Base-by-base conservation (phyloP, 2,797 vertebrate genomes). In the Podarcis siculus region DNA sequence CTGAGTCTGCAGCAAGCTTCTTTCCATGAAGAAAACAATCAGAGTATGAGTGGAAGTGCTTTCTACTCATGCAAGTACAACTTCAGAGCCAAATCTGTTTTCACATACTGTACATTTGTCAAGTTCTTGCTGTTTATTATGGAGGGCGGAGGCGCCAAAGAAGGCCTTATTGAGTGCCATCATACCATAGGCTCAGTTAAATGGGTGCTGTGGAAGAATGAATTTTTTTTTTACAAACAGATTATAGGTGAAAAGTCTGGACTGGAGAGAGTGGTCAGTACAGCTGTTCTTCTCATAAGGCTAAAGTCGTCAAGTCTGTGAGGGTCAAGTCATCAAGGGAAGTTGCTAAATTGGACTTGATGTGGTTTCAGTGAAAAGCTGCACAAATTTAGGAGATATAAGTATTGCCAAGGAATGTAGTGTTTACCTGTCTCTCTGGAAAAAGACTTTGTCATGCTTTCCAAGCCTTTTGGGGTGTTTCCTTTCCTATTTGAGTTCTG, bases 401-500 rank as follows among this genome's bases (percentile, higher is more conserved):
- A 27, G 67, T 69, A 69, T 69, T 27, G 30, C 75, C 27, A 78
- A 5, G 82, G 75, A 32, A 32, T 39, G 8, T 39, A 39, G 35
- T 61, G 5, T 21, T 79, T 61, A 72, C 19, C 49, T 25, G 19
- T 25, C 19, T 39, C 7, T 12, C 49, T 55, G 49, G 49, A 4
- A 55, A 49, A 55, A 83, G 27, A n/a, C 27, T 21, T 19, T 15
- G 25, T 15, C 35, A 27, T 27, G 67, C 6, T 88, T 83, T 49
- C 45, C 4, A 77, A 83, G 35, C 30, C 30, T 35, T 19, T 92
- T 95, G 91, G 93, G 86, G 79, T 93, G 90, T 87, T 91, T 55
- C 19, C 9, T 82, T 76, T 79, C 85, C 30, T 17, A 2, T 39
- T 32, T 71, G 15, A n/a, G 21, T 73, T 77, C 37, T 72, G 87